Evolutionary conservation across 2,797 vertebrate genomes (phyloP), one percentile per base, ranked within the genome.

Genomic region (Heliangelus exortis): DNA sequence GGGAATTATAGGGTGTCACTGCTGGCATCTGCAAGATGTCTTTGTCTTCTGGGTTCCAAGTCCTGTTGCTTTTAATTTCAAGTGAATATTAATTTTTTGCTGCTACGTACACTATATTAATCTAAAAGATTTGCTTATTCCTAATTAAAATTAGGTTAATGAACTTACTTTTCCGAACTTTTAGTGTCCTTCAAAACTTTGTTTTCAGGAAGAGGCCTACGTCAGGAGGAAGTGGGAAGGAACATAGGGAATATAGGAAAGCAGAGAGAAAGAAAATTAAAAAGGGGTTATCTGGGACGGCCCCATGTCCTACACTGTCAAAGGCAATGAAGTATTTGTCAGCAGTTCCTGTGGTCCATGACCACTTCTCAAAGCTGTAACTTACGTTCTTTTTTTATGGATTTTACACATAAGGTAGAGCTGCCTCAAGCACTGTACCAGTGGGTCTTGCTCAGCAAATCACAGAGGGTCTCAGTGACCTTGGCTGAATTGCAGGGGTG

Each of bases 51-150:
- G 68, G 50, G 63, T 89, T 94, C 55, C 59, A 90, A 53, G 21
- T 79, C 92, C 79, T 89, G 47, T 75, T 92, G 65, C 47, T 94
- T 88, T 93, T 82, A 92, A 15, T 39, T 29, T 57, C 71, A 91
- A 84, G 36, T 33, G n/a, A 39, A 29, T 78, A 69, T 84, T 88
- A 73, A 12, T 29, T 62, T 92, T 92, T 93, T 91, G 53, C 51
- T 76, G 34, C 83, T 93, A 50, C 15, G 86, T 87, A 69, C 18
- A 51, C 65, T 0, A 1, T 28, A 39, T 34, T 18, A 21, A 55
- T 83, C 86, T 83, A 58, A 59, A 93, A 94, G 34, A 39, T 91
- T 95, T 75, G 12, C 36, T 80, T 92, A 68, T 23, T 84, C 77
- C 87, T 81, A 73, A 76, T 87, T 88, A 79, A 93, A 93, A 87